Evolutionary conservation across 2,113 vertebrate species (phyloP).

Genomic region (Hemicordylus capensis): DNA sequence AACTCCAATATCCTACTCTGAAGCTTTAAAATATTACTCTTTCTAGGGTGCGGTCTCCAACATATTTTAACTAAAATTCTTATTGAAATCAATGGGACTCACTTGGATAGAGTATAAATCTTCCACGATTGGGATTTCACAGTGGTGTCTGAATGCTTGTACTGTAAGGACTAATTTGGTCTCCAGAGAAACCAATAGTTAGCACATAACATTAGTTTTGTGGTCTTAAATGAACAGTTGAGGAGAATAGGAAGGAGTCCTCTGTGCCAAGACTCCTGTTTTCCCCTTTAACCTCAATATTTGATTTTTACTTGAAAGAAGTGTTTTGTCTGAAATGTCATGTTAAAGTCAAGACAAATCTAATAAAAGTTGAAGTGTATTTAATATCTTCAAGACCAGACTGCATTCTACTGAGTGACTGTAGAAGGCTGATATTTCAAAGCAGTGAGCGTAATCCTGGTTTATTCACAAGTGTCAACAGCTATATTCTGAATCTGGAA

Average conservation of each 20-base stretch:
- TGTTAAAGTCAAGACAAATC: constrained; percentile 60
- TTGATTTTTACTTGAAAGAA: too few species aligned
- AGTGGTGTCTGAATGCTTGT: constrained; percentile 53
- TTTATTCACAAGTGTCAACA: constrained; percentile 48
- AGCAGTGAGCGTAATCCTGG: constrained; percentile 44
- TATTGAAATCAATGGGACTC: not conserved
- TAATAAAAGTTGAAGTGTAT: constrained; percentile 37
- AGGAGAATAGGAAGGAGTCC: constrained; percentile 41
- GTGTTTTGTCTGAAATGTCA: constrained; percentile 61
- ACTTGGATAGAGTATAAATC: constrained; percentile 14
- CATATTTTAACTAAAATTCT: not conserved
- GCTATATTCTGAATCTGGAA: constrained; percentile 48
- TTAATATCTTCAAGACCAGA: constrained; percentile 56
- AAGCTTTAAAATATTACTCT: not conserved
- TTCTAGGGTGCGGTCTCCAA: not conserved
- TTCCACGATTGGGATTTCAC: constrained; percentile 18
- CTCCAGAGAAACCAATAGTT: constrained; percentile 60
- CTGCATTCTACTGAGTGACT: constrained; percentile 44
- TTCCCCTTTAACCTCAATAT: too few species aligned
- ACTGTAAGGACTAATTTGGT: constrained; percentile 56
- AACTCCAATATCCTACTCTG: not conserved
- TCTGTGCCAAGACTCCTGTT: constrained; percentile 49
- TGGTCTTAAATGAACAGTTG: constrained; percentile 55
- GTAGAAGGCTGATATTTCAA: constrained; percentile 45
- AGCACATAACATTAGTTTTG: constrained; percentile 66